Evolutionary conservation across 2,797 vertebrate genomes (phyloP).

Genomic region (Setipinna tenuifilis): DNA sequence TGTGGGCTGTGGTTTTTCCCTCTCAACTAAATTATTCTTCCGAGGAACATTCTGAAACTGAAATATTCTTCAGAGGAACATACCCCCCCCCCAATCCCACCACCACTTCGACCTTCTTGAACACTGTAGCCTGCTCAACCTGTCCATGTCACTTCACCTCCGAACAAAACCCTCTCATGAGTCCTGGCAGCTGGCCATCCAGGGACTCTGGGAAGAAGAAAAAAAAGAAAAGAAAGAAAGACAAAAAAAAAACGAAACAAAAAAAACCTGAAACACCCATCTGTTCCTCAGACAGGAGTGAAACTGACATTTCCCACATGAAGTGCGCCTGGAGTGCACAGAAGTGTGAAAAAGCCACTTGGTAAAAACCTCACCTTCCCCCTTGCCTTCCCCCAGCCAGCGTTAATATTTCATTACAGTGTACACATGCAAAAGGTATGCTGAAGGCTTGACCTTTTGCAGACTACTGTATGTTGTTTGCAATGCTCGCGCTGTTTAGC

Average conservation of each 20-base stretch:
- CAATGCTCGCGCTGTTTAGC: background rate
- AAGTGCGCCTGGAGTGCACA: background rate
- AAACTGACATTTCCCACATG: background rate
- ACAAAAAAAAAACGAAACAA: background rate
- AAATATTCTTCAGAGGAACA: background rate
- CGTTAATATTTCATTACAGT: constrained; percentile 10
- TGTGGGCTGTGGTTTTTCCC: background rate
- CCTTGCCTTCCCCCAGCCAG: background rate
- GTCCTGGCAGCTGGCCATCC: constrained; percentile 14
- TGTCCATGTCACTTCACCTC: constrained; percentile 15
- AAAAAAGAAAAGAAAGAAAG: background rate
- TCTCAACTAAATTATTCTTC: background rate
- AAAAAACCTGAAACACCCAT: background rate
- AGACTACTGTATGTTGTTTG: constrained; percentile 11
- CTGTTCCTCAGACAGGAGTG: background rate
- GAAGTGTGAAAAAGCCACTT: background rate
- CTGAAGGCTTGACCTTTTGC: background rate
- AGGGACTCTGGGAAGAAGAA: background rate
- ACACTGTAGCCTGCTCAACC: background rate
- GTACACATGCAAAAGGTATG: background rate
- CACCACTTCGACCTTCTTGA: background rate
- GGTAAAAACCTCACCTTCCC: constrained; percentile 4
- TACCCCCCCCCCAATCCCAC: background rate
- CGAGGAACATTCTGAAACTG: background rate
- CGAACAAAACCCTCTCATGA: background rate